Evolutionary conservation across 2,113 vertebrate species (phyloP).

Genomic region (Pseudopodoces humilis): DNA sequence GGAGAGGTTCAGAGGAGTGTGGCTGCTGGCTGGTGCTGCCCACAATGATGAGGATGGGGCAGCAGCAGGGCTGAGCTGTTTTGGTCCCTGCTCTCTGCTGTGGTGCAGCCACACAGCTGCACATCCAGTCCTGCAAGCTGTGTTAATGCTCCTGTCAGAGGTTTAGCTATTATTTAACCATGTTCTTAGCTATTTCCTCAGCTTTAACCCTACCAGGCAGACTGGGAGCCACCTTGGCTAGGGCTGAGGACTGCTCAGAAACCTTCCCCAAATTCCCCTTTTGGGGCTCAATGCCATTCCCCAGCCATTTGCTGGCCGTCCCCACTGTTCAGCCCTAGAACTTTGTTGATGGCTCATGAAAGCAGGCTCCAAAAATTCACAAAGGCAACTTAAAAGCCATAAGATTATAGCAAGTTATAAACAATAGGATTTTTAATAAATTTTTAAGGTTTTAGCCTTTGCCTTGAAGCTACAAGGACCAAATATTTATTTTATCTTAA

Average conservation of each 20-base stretch:
- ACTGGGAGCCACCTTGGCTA: neutral
- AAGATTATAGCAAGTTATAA: neutral
- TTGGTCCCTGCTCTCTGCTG: neutral
- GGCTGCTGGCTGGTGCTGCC: neutral
- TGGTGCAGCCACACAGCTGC: no score
- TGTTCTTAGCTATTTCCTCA: neutral
- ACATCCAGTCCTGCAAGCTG: neutral
- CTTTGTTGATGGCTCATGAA: neutral
- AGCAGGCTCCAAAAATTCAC: neutral
- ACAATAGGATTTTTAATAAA: neutral
- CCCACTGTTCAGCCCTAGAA: neutral
- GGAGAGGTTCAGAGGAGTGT: neutral
- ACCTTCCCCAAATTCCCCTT: neutral
- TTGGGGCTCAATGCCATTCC: neutral
- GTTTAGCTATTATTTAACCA: neutral
- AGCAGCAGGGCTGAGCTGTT: neutral
- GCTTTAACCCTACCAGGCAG: neutral
- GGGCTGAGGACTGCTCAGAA: neutral
- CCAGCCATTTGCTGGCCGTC: accelerated
- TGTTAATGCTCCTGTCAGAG: neutral
- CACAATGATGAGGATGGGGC: accelerated
- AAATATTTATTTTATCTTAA: slow-evolving; percentile 33
- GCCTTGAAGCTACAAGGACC: neutral
- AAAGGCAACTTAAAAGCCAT: neutral
- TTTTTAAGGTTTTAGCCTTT: neutral